Conservation (phyloP, 2,113 vertebrate genomes). For the Scomber japonicus region DNA sequence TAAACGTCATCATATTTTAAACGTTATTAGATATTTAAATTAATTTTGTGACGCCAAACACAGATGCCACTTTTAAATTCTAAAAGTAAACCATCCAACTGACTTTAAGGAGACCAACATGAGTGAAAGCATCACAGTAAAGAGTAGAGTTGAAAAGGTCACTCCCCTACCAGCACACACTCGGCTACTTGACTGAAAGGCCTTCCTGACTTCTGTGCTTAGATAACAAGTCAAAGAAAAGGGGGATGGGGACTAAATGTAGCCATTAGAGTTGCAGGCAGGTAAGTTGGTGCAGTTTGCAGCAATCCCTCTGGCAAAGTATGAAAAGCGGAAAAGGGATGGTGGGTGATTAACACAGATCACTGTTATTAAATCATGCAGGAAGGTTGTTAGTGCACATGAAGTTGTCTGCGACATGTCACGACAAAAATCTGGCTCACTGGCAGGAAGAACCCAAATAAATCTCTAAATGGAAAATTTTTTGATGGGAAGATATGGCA, state of each 20-base stretch:
- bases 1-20: background rate
- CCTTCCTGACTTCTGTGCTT: constrained; percentile 89
- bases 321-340: constrained; percentile 90
- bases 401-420: constrained; percentile 75
- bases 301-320: constrained; percentile 91
- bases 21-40: background rate
- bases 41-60: background rate
- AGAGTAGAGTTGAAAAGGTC: constrained; percentile 92
- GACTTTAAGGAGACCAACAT: constrained; percentile 14
- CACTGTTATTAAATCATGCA: constrained; percentile 89
- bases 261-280: constrained; percentile 91
- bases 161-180: constrained; percentile 90
- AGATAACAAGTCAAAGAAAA: constrained; percentile 86
- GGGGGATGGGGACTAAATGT: constrained; percentile 86
- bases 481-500: constrained; percentile 29
- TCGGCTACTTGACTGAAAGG: constrained; percentile 90
- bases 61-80: background rate
- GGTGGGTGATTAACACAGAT: constrained; percentile 88
- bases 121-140: constrained; percentile 76
- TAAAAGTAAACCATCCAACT: background rate
- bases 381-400: constrained; percentile 87
- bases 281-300: constrained; percentile 94
- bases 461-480: constrained; percentile 61
- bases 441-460: constrained; percentile 58
- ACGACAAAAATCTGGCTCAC: constrained; percentile 63